phyloP scores from a whole-genome alignment of 2,797 vertebrate genomes.

The Anguilla megastoma region DNA sequence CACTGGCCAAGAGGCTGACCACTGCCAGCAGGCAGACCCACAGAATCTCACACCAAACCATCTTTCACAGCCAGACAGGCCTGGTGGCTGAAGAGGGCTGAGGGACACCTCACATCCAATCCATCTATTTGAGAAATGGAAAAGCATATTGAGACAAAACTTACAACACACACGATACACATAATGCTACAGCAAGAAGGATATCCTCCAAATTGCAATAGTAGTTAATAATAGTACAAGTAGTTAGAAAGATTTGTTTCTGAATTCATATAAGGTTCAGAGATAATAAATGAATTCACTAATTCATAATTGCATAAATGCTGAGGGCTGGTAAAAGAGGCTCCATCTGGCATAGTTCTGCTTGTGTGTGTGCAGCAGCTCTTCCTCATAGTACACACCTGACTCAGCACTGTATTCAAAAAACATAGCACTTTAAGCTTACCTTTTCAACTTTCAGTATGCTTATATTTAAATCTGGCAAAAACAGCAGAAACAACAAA shows the following conservation, averaged over 20 bases:
- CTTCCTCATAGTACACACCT: background rate
- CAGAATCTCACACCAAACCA: conserved; percentile 56
- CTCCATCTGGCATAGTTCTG: background rate
- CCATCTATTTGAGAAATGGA: conserved; percentile 29
- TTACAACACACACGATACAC: background rate
- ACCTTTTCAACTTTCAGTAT: background rate
- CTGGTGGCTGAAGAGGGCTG: conserved; percentile 33
- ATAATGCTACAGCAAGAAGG: background rate
- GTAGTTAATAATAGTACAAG: background rate
- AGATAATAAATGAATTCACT: background rate
- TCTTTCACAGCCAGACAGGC: conserved; percentile 57
- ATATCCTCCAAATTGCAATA: background rate
- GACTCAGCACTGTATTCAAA: background rate
- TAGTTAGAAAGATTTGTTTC: background rate
- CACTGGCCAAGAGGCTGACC: conserved; percentile 55
- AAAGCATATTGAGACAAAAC: conserved; percentile 34
- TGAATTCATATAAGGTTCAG: background rate
- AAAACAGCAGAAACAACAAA: background rate
- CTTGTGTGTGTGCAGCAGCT: background rate
- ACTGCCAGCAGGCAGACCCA: conserved; percentile 61
- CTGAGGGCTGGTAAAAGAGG: background rate
- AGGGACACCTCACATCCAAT: conserved; percentile 33
- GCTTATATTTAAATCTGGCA: background rate
- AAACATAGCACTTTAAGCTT: background rate
- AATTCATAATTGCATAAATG: background rate